A percentile compares a stretch with the other conserved stretches of the same genome.
phyloP scores from a whole-genome alignment of 2,113 vertebrate species.

The Gnathonemus echidnorhynchus region DNA sequence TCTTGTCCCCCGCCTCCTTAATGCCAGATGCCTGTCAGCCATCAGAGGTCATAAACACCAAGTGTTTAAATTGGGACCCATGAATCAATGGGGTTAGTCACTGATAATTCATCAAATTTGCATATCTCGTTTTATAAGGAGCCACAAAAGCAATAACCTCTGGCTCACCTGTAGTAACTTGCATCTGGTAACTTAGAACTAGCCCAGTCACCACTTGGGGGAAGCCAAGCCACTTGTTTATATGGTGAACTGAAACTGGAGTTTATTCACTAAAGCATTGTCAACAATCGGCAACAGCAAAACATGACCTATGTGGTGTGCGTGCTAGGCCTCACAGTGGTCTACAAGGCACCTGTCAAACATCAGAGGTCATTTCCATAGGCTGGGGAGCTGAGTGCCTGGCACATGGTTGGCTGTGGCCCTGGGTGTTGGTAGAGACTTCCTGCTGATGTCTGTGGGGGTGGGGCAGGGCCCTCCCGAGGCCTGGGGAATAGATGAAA shows the following conservation, averaged over 20 bases:
- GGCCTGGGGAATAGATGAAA: constrained; percentile 56
- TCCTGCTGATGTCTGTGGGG: constrained; percentile 53
- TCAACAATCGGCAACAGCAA: background rate
- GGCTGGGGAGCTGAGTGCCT: background rate
- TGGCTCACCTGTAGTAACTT: background rate
- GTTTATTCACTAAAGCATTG: too few species aligned
- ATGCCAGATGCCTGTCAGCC: background rate
- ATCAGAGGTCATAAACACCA: background rate
- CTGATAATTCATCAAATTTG: background rate
- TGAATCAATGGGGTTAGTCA: background rate
- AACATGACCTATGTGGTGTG: background rate
- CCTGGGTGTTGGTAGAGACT: constrained; percentile 46
- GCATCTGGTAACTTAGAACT: background rate
- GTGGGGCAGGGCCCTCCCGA: constrained; percentile 37
- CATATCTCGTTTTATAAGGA: background rate
- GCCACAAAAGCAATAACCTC: background rate
- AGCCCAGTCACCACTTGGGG: background rate
- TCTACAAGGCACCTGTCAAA: background rate
- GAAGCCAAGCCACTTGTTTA: background rate
- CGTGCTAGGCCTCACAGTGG: background rate
- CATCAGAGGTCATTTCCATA: background rate
- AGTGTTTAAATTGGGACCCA: background rate
- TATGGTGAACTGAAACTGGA: background rate
- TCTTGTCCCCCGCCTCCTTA: background rate
- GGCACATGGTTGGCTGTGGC: constrained; percentile 24